phyloP scores from a whole-genome alignment of 2,888 invertebrate genomes.

The Phyllotreta cruciferae region DNA sequence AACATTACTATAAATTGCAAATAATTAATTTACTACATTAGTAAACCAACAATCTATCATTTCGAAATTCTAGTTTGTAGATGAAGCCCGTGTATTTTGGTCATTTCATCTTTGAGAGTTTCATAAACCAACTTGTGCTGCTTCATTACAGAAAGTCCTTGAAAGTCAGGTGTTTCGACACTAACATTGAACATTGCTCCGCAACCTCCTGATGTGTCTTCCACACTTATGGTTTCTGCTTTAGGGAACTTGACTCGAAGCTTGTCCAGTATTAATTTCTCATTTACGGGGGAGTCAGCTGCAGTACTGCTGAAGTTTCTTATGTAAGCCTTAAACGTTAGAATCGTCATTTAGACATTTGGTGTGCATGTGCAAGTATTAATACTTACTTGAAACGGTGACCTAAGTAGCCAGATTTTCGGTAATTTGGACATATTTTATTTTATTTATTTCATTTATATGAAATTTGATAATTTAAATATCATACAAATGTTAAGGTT shows the following conservation, averaged over 20 bases:
- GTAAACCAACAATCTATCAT: slow-evolving; percentile 6
- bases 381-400: slow-evolving; percentile 10
- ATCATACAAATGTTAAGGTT: no score
- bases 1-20: not conserved
- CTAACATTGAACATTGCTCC: slow-evolving; percentile 82
- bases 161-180: slow-evolving; percentile 74
- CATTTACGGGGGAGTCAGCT: slow-evolving; percentile 37
- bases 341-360: not conserved
- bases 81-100: slow-evolving; percentile 83
- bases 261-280: slow-evolving; percentile 58
- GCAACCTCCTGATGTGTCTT: slow-evolving; percentile 81
- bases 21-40: no score
- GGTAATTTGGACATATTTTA: slow-evolving; percentile 17
- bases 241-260: slow-evolving; percentile 65
- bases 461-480: no score
- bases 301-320: slow-evolving; percentile 16
- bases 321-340: slow-evolving; percentile 15
- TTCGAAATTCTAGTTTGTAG: slow-evolving; percentile 69
- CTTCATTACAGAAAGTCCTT: slow-evolving; percentile 73
- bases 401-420: not conserved
- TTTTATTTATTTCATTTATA: not conserved
- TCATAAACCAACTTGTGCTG: slow-evolving; percentile 79
- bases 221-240: slow-evolving; percentile 70
- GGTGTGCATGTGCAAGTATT: not conserved
- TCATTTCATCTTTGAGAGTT: slow-evolving; percentile 77